Base-by-base conservation (phyloP, 2,888 invertebrate species). In the Apotomis betuletana region DNA sequence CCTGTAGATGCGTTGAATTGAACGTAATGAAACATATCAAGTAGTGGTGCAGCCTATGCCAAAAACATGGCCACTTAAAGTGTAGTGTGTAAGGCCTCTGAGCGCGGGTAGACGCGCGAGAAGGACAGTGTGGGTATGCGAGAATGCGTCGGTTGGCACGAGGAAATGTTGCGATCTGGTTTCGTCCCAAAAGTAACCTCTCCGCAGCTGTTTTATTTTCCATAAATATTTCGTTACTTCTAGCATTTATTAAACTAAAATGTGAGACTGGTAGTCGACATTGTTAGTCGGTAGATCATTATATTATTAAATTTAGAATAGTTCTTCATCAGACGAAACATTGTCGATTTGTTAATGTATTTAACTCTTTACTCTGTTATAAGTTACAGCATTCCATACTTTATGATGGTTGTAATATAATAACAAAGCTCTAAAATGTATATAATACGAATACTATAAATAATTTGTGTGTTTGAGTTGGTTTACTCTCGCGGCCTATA, bases 241-340 rank as follows among this genome's bases (percentile, higher is more conserved):
- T 92, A 92, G 90, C 90, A 90, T 90, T 90, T 90, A 90, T 90
- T 88, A 87, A 88, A 90, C 91, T 91, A 92, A 92, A 91, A 92
- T 92, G 92, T 93, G 92, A 93, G 93, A 93, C 93, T 93, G 93
- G 92, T 93, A 92, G 92, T 92, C 92, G 85, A 91, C 92, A 92
- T 92, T 92, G 86, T 90, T 93, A 93, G 92, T 89, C 88, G 84
- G 88, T 93, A 92, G 91, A 87, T 85, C 87, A 86, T 91, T 90
- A 90, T 87, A 90, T 89, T 86, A 88, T 87, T 91, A 90, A 90
- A 91, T 90, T 87, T 81, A 86, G 80, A 81, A 85, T 87, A 87
- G 84, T 85, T 84, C 87, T 90, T 91, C 82, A 86, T 92, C 91
- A 90, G 85, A 87, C 86, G 81, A 87, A 87, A 87, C 82, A 82